phyloP scores from a whole-genome alignment of 1,140 invertebrate species.

The Tenebrio molitor region DNA sequence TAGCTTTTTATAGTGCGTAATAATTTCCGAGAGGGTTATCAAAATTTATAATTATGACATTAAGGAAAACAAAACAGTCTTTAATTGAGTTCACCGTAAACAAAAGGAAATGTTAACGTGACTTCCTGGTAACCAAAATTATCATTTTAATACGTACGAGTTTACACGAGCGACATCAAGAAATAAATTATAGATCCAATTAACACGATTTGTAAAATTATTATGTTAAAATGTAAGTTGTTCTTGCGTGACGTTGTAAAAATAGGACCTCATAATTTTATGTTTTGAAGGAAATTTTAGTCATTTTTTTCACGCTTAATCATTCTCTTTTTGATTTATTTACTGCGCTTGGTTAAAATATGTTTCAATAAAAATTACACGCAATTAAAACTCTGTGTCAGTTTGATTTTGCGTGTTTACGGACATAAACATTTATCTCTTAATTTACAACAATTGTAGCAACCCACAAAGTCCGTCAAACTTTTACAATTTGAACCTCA shows the following conservation, averaged over 20 bases:
- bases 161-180: constrained; percentile 33
- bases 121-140: constrained; percentile 33
- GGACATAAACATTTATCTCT: not conserved
- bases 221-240: constrained; percentile 30
- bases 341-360: constrained; percentile 4
- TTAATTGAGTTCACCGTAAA: constrained; percentile 17
- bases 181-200: constrained; percentile 38
- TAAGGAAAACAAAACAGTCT: constrained; percentile 35
- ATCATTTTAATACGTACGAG: constrained; percentile 23
- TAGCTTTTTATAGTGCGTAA: constrained; percentile 7
- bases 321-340: constrained; percentile 14
- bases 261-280: constrained; percentile 24
- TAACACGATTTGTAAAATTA: constrained; percentile 35
- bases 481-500: not conserved
- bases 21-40: constrained; percentile 7
- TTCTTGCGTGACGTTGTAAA: constrained; percentile 16
- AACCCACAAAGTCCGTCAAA: not conserved
- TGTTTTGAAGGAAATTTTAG: constrained; percentile 28
- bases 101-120: constrained; percentile 22
- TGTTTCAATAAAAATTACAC: constrained; percentile 21
- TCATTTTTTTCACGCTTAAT: constrained; percentile 32
- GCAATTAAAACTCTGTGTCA: constrained; percentile 20
- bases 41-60: constrained; percentile 32
- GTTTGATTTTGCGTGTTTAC: not conserved
- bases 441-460: not conserved